Base-by-base conservation (phyloP, 2,888 invertebrate genomes). In the Pseudolycoriella hygida region DNA sequence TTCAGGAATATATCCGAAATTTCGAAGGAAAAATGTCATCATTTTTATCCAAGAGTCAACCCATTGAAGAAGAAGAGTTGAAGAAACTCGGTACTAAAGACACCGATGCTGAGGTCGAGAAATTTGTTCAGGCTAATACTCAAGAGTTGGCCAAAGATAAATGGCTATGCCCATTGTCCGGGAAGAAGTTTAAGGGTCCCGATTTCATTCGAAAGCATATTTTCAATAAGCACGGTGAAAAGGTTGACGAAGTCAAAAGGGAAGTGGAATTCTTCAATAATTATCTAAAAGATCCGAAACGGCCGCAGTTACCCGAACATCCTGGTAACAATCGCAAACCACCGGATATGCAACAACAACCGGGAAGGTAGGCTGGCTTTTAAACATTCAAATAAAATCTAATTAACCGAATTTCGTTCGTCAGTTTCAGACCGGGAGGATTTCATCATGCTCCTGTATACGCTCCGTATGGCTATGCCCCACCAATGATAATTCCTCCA, bases 121-220 rank as follows among this genome's bases (percentile, higher is more conserved):
- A 92, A 62, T 96, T 98, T 62, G 81, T 98, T 14, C 80, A 84
- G 56, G 83, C 92, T 1, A 98, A 98, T 61, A 94, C 94, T 0
- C 89, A 97, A 58, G 97, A 98, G 66, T 60, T 98, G 51, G 87
- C 89, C 0, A 94, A 94, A 60, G 98, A 97, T 61, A 98, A 98
- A 57, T 98, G 97, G 97, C 65, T 98, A 52, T 98, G 98, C 65
- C 98, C 98, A 0, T 68, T 98, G 8, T 96, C 94, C 46, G 97
- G 97, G 1, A 98, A 98, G 64, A 98, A 98, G 63, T 98, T 98
- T 67, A 98, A 97, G 62, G 84, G 97, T 0, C 96, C 97, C 0
- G 97, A 98, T 62, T 98, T 96, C 66, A 94, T 98, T 25, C 78
- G 92, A 49, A 99, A 98, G 61, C 98, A 98, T 62, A 93, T 98